Conservation (phyloP, 1,140 invertebrate species). For the Drosophila littoralis region DNA sequence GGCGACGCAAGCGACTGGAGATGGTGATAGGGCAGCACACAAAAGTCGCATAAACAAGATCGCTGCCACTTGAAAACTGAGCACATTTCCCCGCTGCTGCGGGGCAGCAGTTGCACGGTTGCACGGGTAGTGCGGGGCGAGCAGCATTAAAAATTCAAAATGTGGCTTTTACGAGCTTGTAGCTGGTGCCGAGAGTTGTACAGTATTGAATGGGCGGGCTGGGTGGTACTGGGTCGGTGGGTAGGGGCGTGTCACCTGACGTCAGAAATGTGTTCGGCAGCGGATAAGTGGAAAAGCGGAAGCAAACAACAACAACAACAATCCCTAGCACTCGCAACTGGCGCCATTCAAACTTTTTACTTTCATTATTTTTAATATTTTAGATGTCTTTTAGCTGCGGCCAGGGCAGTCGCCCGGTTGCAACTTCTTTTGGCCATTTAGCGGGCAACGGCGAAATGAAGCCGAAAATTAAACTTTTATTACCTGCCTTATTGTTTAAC, state of each 20-base stretch:
- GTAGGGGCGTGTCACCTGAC: conserved; percentile 28
- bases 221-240: not conserved
- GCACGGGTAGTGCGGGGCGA: conserved; percentile 1
- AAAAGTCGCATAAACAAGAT: conserved; percentile 76
- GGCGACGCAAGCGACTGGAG: too few species aligned
- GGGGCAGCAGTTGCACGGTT: conserved; percentile 20
- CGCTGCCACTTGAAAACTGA: conserved; percentile 72
- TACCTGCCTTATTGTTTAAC: conserved; percentile 82
- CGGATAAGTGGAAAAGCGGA: not conserved
- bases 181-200: conserved; percentile 19
- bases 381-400: conserved; percentile 31
- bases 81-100: conserved; percentile 45
- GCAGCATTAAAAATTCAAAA: conserved; percentile 77
- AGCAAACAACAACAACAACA: conserved; percentile 10
- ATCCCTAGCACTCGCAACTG: conserved; percentile 9
- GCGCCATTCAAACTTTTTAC: conserved; percentile 75
- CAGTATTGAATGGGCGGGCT: not conserved
- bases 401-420: conserved; percentile 12
- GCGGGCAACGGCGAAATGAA: conserved; percentile 39
- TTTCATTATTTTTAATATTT: conserved; percentile 76
- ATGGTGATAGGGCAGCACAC: conserved; percentile 14
- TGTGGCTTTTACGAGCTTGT: conserved; percentile 68
- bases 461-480: conserved; percentile 81
- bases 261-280: conserved; percentile 25
- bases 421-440: conserved; percentile 40